Conservation (phyloP, 1,140 invertebrate species). For the Anoplolepis gracilipes region DNA sequence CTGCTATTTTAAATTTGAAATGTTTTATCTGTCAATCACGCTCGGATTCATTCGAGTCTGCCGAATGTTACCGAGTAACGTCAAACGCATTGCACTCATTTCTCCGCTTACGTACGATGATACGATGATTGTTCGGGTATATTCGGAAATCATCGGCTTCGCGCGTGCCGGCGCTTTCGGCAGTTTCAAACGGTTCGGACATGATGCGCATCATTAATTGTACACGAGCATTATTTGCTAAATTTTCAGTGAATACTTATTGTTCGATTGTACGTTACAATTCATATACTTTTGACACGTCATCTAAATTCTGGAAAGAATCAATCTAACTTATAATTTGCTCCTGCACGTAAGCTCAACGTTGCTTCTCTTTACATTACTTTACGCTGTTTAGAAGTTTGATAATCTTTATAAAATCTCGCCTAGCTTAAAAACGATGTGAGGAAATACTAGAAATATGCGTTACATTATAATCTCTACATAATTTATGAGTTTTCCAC, state of each 20-base stretch:
- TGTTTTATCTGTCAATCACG: neutral
- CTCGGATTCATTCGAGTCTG: too few relatives aligned
- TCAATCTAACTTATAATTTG: neutral
- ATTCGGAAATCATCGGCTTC: neutral
- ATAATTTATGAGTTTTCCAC: too few relatives aligned
- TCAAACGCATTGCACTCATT: neutral
- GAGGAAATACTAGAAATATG: neutral
- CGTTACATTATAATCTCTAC: neutral
- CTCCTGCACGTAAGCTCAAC: neutral
- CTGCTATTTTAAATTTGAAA: neutral
- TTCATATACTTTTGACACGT: neutral
- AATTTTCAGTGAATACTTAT: conserved; percentile 1
- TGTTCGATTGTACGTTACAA: neutral
- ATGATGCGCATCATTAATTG: neutral
- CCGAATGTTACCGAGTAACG: neutral
- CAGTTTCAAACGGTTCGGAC: neutral
- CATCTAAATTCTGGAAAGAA: neutral
- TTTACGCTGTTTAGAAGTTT: conserved; percentile 1
- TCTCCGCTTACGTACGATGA: too few relatives aligned
- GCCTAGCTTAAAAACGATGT: neutral
- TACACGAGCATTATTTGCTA: neutral
- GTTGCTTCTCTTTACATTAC: neutral
- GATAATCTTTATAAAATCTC: neutral
- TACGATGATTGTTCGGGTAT: neutral
- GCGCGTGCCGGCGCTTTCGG: neutral